Base-by-base conservation (phyloP, 2,113 vertebrate genomes). In the Casuarius casuarius region DNA sequence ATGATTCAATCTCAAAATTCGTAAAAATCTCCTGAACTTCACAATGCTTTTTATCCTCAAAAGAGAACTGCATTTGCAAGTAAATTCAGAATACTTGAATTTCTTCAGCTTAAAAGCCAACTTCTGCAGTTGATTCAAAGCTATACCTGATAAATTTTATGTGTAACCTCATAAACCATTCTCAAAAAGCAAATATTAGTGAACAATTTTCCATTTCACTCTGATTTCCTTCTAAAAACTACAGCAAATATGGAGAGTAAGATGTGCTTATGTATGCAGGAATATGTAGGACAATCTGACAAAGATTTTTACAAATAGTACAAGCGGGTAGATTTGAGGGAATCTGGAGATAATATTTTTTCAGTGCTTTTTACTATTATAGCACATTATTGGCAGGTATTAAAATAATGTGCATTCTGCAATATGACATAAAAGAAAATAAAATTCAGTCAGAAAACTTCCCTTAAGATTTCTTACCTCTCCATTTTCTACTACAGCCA, bases 401-500 rank as follows among this genome's bases (percentile, higher is more conserved):
- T 67, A 7, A 87, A 87, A 93, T 74, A 4, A 90, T 25, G 52
- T 77, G 35, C 38, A 48, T 44, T 77, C 65, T 13, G 17, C 44
- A 40, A 33, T 38, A 80, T 6, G 56, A 73, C 14, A 68, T 26
- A 42, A 72, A 26, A 42, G 72, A 38, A 40, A 74, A n/a, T 26
- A 94, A 82, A 93, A 74, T 29, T 62, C n/a, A 78, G 52, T 33
- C 31, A 65, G 49, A 96, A 87, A 42, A 92, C 61, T 52, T 51
- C 7, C 62, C 29, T 83, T 67, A 10, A 62, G 63, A 44, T 49
- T 72, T 59, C 97, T 96, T 97, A 99, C 99, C 99, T 99, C 99
- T 80, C 99, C 99, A 21, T 98, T 99, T 96, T 99, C 99, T 48
- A 99, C 98, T 19, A 99, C 99, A 7, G 99, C 99, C 99, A 99